Conservation (phyloP, 2,888 invertebrate species). For the Leptogaster cylindrica region DNA sequence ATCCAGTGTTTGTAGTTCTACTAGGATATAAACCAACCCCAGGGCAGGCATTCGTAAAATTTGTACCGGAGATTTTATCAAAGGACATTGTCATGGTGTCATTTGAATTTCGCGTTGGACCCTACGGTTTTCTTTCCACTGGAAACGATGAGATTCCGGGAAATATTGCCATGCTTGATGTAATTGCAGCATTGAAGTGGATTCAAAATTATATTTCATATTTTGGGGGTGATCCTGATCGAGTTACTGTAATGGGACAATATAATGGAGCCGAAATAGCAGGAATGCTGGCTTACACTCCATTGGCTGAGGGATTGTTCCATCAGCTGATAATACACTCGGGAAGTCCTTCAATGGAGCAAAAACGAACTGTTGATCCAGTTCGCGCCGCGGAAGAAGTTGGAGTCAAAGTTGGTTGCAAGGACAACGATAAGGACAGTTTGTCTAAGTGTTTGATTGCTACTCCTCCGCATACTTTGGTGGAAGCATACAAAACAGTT, state of each 20-base stretch:
- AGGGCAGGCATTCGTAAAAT: no score
- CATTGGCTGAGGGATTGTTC: constrained; percentile 58
- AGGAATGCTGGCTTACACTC: constrained; percentile 60
- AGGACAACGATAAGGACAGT: no score
- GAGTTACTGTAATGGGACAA: constrained; percentile 65
- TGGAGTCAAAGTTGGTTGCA: constrained; percentile 54
- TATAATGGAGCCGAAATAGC: constrained; percentile 64
- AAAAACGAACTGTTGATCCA: no score
- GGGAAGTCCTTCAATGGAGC: constrained; percentile 63
- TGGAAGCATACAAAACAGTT: no score
- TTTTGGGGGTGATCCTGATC: constrained; percentile 65
- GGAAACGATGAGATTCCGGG: constrained; percentile 63
- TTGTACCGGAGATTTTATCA: neutral
- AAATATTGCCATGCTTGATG: constrained; percentile 65
- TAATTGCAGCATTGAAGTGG: constrained; percentile 64
- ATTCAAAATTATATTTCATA: constrained; percentile 62
- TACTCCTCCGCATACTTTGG: no score
- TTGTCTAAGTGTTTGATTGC: no score
- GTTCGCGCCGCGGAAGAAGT: no score
- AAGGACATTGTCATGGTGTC: constrained; percentile 63
- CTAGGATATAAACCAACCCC: neutral
- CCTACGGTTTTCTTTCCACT: constrained; percentile 64
- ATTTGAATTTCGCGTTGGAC: constrained; percentile 64
- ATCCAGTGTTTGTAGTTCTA: neutral
- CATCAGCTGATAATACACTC: constrained; percentile 64